These are phyloP conservation scores for Eucera pruinosa DNA, from an alignment of 2,888 invertebrate genomes.

Conservation along the genomic window DNA sequence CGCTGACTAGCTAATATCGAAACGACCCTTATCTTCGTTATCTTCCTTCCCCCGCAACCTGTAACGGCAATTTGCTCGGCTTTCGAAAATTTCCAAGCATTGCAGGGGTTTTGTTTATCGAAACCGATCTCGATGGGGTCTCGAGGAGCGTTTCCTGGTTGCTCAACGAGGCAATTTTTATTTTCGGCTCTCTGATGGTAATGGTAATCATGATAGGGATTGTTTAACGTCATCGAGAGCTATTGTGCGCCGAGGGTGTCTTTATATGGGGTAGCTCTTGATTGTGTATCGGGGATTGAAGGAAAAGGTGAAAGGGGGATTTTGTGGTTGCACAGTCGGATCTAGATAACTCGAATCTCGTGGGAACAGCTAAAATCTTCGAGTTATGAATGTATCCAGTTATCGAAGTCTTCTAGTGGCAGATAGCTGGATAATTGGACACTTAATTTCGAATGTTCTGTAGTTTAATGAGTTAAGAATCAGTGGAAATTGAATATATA, in stretches of 20 bases:
- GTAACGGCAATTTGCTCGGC: conserved; percentile 17
- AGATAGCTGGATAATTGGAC: too few species aligned
- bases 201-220: background rate
- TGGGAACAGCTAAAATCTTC: too few species aligned
- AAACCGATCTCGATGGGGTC: conserved; percentile 16
- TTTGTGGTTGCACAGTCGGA: too few species aligned
- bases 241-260: background rate
- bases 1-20: conserved; percentile 45
- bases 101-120: conserved; percentile 9
- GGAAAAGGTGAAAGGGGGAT: background rate
- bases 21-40: conserved; percentile 33
- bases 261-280: background rate
- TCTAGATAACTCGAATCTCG: too few species aligned
- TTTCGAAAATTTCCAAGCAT: conserved; percentile 25
- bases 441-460: too few species aligned
- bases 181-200: background rate
- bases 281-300: background rate
- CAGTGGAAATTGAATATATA: too few species aligned
- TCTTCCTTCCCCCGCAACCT: background rate
- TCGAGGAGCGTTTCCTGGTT: conserved; percentile 5
- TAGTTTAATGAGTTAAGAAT: too few species aligned
- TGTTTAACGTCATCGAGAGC: conserved; percentile 1
- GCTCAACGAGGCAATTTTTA: conserved; percentile 13
- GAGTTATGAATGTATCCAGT: too few species aligned
- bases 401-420: too few species aligned